Evolutionary conservation across 2,113 vertebrate genomes (phyloP).

Genomic region (Brachypteracias leptosomus): DNA sequence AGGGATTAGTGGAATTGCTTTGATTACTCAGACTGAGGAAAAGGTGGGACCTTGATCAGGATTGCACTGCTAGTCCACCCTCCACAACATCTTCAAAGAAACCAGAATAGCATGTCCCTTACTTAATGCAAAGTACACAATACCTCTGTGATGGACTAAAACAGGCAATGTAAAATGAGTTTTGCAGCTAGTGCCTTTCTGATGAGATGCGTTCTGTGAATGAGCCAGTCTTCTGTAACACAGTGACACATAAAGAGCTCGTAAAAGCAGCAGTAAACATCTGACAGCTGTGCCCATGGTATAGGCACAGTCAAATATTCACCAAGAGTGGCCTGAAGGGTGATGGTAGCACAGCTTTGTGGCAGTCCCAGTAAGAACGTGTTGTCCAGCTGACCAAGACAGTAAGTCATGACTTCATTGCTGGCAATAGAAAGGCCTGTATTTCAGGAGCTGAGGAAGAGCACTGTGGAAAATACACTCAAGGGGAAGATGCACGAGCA

Average conservation of each 20-base stretch:
- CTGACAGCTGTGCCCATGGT: not conserved
- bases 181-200: not conserved
- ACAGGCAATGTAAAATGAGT: not conserved
- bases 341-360: not conserved
- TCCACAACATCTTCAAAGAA: slow-evolving; percentile 24
- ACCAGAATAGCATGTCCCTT: not conserved
- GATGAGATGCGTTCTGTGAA: not conserved
- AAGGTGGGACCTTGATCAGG: not conserved
- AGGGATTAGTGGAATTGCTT: slow-evolving; percentile 43
- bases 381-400: not conserved
- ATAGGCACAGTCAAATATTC: not conserved
- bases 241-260: not conserved
- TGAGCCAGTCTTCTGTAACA: not conserved
- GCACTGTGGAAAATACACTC: not conserved
- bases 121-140: slow-evolving; percentile 5
- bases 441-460: not conserved
- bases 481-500: not conserved
- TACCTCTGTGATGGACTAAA: not conserved
- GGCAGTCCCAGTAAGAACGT: not conserved
- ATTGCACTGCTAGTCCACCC: not conserved
- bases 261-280: not conserved
- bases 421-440: not conserved
- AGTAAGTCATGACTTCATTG: not conserved
- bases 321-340: not conserved
- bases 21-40: slow-evolving; percentile 31